These are phyloP conservation scores for Drosophila pseudoobscura DNA, from an alignment of 1,140 invertebrate species.

Conservation along the genomic window DNA sequence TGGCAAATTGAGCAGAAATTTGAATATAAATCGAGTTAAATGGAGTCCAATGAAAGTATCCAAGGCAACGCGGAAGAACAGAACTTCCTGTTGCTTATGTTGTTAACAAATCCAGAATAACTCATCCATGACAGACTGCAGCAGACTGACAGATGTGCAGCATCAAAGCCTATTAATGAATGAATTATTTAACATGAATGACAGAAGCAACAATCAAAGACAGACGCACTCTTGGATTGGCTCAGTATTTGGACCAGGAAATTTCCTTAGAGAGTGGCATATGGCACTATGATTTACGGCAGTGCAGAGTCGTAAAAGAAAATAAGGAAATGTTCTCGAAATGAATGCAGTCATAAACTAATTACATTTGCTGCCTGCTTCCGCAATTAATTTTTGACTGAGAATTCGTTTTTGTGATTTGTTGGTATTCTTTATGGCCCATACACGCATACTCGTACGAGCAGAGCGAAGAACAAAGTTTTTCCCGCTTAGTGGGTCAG, in stretches of 20 bases:
- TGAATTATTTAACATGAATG: too few relatives aligned
- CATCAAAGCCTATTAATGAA: too few relatives aligned
- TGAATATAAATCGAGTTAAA: not conserved
- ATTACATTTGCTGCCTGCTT: constrained; percentile 55
- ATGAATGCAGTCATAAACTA: constrained; percentile 51
- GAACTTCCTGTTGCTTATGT: too few relatives aligned
- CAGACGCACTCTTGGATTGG: too few relatives aligned
- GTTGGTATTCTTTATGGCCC: constrained; percentile 20
- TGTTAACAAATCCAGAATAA: too few relatives aligned
- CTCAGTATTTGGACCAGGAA: too few relatives aligned
- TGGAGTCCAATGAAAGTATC: not conserved
- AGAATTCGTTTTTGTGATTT: constrained; percentile 26
- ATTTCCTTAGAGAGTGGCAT: not conserved
- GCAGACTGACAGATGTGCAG: too few relatives aligned
- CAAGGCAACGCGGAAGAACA: not conserved
- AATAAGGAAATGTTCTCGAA: constrained; percentile 21
- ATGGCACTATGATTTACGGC: constrained; percentile 45
- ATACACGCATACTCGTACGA: not conserved
- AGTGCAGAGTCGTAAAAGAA: constrained; percentile 12
- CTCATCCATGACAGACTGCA: too few relatives aligned
- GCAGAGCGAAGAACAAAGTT: constrained; percentile 20
- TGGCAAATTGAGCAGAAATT: not conserved
- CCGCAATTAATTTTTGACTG: constrained; percentile 51
- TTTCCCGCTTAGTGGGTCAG: constrained; percentile 66
- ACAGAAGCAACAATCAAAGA: too few relatives aligned